Base-by-base conservation (phyloP, 2,113 vertebrate genomes). In the Himantopus leucocephalus region DNA sequence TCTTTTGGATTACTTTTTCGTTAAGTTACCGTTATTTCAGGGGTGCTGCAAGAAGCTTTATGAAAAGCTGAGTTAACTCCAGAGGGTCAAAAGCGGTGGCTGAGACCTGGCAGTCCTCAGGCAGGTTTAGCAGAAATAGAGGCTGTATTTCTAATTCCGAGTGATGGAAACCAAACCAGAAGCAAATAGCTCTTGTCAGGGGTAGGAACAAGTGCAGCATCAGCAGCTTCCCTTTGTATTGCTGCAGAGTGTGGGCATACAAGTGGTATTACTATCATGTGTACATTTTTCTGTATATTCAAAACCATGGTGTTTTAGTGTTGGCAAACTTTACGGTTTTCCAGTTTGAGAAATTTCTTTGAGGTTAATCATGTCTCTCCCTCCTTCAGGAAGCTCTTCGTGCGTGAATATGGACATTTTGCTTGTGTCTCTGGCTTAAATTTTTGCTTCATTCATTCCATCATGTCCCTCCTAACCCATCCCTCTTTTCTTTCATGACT, bases 371-470 rank as follows among this genome's bases (percentile, higher is more conserved):
- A 50, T n/a, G 50, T 77, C 5, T 50, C 3, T 86, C 43, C 74
- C n/a, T 67, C 60, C 48, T 60, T 52, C 29, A 22, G 80, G 85
- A 89, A 86, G 53, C 62, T 87, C 35, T 24, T 0, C 0, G 1
- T 60, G 9, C 16, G 2, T n/a, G 52, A 24, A 34, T 68, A 17
- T 21, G 41, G 86, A 9, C 26, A 2, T 85, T 84, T 58, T 34
- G 14, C 45, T 81, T 45, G 30, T 30, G 53, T 30, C 24, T 75
- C 63, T 48, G 34, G 45, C 53, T 91, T 34, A 1, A 64, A 59
- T 91, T 94, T 90, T 91, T 5, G 4, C 53, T 94, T 87, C 82
- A 79, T 95, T 95, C 85, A 70, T 94, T 88, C 67, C 34, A 30
- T 53, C 24, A 53, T 35, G 8, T 43, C 62, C 73, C 48, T 87